phyloP scores from a whole-genome alignment of 2,113 vertebrate genomes.

The Cettia cetti region DNA sequence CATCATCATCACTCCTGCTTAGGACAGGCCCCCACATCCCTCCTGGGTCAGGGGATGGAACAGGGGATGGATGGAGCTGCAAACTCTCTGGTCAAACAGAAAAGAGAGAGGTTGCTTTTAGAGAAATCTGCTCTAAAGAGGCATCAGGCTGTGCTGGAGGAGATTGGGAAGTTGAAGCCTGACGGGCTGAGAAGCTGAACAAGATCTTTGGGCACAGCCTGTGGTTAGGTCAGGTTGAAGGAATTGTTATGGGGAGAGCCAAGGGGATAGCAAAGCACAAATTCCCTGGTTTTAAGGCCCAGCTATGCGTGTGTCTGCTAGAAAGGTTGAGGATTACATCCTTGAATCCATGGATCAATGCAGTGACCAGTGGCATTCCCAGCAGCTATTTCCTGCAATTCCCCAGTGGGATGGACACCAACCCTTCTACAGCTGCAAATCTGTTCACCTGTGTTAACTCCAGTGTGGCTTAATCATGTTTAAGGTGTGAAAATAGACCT shows the following conservation, averaged over 20 bases:
- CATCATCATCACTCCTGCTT: not conserved
- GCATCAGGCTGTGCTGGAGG: not conserved
- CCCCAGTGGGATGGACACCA: not conserved
- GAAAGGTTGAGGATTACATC: not conserved
- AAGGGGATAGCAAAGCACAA: not conserved
- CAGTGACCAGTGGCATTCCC: not conserved
- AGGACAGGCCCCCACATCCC: rapidly evolving
- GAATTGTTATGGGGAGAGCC: not conserved
- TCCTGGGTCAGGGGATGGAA: rapidly evolving
- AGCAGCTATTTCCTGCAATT: not conserved
- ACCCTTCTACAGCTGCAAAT: not conserved
- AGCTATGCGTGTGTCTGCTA: not conserved
- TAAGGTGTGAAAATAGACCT: not conserved
- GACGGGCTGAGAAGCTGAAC: not conserved
- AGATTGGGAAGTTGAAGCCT: not conserved
- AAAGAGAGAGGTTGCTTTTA: not conserved
- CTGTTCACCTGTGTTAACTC: not conserved
- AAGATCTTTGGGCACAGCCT: not conserved
- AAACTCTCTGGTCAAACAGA: not conserved
- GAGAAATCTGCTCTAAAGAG: not conserved
- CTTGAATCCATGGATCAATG: not conserved
- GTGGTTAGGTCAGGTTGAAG: not conserved
- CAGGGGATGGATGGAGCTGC: not conserved
- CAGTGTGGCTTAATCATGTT: not conserved
- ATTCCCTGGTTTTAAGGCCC: not conserved